These are phyloP conservation scores for Xylocopa sonorina DNA, from an alignment of 1,140 invertebrate genomes.

Conservation along the genomic window DNA sequence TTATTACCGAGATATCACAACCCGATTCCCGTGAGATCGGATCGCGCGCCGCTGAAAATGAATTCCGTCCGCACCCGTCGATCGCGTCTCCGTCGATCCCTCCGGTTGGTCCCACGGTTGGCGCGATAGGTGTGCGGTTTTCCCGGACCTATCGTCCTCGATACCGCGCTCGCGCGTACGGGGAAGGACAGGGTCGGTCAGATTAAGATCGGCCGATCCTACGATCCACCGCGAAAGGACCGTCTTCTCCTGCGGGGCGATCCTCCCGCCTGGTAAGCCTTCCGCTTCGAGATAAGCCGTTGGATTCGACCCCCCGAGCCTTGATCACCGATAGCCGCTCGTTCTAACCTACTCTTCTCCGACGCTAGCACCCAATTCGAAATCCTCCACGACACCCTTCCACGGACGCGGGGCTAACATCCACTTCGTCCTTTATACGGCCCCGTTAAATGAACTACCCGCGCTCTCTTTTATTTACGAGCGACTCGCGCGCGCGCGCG, in stretches of 20 bases:
- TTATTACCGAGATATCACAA: constrained; percentile 24
- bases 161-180: constrained; percentile 32
- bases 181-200: constrained; percentile 22
- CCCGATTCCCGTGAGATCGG: constrained; percentile 12
- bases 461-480: constrained; percentile 80
- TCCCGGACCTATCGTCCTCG: constrained; percentile 33
- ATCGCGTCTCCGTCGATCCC: background rate
- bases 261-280: constrained; percentile 65
- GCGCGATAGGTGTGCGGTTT: constrained; percentile 3
- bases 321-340: constrained; percentile 69
- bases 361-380: constrained; percentile 64
- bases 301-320: constrained; percentile 62
- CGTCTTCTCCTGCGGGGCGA: constrained; percentile 32
- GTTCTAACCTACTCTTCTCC: constrained; percentile 61
- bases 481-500: constrained; percentile 49
- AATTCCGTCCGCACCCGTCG: background rate
- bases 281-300: constrained; percentile 66
- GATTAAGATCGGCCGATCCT: constrained; percentile 65
- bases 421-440: constrained; percentile 71
- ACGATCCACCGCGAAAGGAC: constrained; percentile 51
- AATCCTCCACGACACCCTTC: constrained; percentile 63
- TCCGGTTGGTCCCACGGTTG: background rate
- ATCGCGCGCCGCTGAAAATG: background rate
- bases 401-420: constrained; percentile 50
- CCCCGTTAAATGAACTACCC: constrained; percentile 79